Percentiles rank a stretch among this genome's conserved stretches.
phyloP scores from a whole-genome alignment of 35 echinoderm and acorn worm species.

The Strongylocentrotus purpuratus region DNA sequence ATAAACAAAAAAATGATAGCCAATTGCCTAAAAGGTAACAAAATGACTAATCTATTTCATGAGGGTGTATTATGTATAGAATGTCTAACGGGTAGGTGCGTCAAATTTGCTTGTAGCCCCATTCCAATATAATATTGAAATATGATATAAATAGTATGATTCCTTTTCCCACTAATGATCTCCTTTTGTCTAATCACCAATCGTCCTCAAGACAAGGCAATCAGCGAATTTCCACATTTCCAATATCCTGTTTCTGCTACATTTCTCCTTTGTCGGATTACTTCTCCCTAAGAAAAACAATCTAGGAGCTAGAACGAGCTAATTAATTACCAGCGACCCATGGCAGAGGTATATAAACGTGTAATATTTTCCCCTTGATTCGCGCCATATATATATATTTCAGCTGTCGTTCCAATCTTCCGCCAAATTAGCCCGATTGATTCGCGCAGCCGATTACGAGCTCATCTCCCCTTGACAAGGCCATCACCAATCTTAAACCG shows the following conservation, averaged over 20 bases:
- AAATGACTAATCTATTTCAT: no score
- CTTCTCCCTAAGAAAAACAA: conserved; percentile 32
- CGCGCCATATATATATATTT: conserved; percentile 41
- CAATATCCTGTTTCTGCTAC: conserved; percentile 10
- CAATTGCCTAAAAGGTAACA: no score
- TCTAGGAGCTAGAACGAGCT: conserved; percentile 28
- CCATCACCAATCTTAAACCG: not conserved
- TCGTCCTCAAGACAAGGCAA: conserved; percentile 23
- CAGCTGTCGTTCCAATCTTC: conserved; percentile 33
- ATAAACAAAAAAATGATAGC: no score
- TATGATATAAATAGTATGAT: not conserved
- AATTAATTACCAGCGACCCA: conserved; percentile 48
- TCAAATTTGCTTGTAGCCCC: not conserved
- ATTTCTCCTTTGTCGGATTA: not conserved
- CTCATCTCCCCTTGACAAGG: conserved; percentile 19
- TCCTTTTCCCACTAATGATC: not conserved
- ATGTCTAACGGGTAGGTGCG: not conserved
- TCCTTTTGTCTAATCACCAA: not conserved
- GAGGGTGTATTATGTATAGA: not conserved
- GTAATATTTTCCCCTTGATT: conserved; percentile 12
- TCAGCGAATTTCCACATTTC: conserved; percentile 3
- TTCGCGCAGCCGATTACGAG: not conserved
- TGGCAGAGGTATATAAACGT: not conserved
- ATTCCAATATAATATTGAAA: not conserved
- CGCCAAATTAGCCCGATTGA: conserved; percentile 42